Base-by-base conservation (phyloP, 1,140 invertebrate species). In the Tetramorium alpestre region DNA sequence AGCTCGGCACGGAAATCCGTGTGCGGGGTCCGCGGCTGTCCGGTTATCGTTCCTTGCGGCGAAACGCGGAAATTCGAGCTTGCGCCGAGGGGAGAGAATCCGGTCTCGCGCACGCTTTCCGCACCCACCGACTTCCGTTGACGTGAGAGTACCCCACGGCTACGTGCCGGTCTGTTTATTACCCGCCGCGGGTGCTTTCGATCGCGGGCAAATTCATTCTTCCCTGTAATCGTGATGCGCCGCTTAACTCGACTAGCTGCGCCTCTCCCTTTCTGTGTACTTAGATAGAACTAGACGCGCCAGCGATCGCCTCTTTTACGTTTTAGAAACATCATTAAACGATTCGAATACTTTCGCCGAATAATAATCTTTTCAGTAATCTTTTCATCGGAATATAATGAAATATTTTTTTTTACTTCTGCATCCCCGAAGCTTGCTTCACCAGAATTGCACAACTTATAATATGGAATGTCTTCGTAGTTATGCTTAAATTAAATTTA, bases 41-140 rank as follows among this genome's bases (percentile, higher is more conserved):
- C 69, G 33, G 65, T 86, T 70, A 70, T 86, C 82, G 75, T 51
- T 73, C 86, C 47, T 54, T 58, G 86, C 89, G 72, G 72, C 65
- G 89, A 56, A 82, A 90, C 89, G 88, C 89, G 89, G 89, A 90
- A 89, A 89, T 89, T 89, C 88, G 85, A 89, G 89, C 88, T 87
- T 77, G 78, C 89, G 44, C 65, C 64, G n/a, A 69, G 85, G 85
- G 78, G 65, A 22, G 80, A 38, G 69, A 89, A 84, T 89, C 77
- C 77, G 86, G 65, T 64, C 58, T 49, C 33, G 75, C 11, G 75
- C 64, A 62, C 82, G 85, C 85, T 85, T 88, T 85, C 87, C 87
- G 84, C 85, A 47, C 69, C 89, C 87, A 75, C 78, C 78, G 88
- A 91, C 90, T 91, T 91, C 90, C 90, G 88, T 76, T 88, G 51